Base-by-base conservation (phyloP, 1,140 invertebrate species). In the Neodiprion fabricii region DNA sequence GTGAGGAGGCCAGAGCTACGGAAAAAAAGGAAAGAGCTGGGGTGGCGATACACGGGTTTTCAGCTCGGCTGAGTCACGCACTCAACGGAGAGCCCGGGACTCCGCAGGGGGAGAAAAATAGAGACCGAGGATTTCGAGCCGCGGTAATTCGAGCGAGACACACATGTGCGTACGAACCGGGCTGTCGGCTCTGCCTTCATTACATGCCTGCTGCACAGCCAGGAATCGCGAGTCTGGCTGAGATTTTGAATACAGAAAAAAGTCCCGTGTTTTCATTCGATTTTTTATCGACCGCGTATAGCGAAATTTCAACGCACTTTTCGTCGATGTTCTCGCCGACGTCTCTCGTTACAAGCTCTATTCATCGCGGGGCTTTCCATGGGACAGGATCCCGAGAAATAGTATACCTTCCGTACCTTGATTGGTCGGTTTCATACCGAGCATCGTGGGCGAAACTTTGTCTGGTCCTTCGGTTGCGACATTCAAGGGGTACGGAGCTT, bases 31-130 rank as follows among this genome's bases (percentile, higher is more conserved):
- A 69, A 17, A 23, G 40, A 21, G 67, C 67, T 74, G 75, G 70
- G 78, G 72, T 76, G 71, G 74, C 76, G 75, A 71, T 70, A 72
- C 48, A 67, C 71, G 78, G 72, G 77, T 78, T 81, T 80, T 82
- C 72, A 78, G 50, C 71, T 67, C 75, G 40, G 71, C 75, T 79
- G 79, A 82, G 83, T 83, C 82, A 85, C 81, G 81, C 82, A 80
- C 77, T 53, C 74, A 70, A 76, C n/a, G 21, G 67, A 76, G 74
- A 79, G 73, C 9, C 28, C 28, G 28, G 28, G 28, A 40, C 28
- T 40, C 28, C 28, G 17, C 17, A 40, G 5, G 28, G 28, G 28
- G 28, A 40, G 28, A 5, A 40, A 40, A 40, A 40, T 40, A 40
- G 28, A 40, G 28, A 40, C 28, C 28, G 28, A 40, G 28, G 28